phyloP scores from a whole-genome alignment of 2,797 vertebrate species.

The Euphonia xanthogaster region DNA sequence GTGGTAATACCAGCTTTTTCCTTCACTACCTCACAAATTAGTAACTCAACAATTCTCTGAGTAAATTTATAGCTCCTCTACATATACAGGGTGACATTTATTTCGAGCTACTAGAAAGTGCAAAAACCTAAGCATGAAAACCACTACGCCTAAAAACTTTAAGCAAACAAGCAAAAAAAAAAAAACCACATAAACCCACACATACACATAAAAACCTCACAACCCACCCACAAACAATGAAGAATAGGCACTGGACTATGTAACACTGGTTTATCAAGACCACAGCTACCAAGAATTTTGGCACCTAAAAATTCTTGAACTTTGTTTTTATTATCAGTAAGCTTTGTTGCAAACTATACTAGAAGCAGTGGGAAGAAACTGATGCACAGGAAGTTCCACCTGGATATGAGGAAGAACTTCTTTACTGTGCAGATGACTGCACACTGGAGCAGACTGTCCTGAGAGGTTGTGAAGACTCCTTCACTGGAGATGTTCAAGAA shows the following conservation, averaged over 20 bases:
- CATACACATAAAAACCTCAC: not conserved
- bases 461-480: not conserved
- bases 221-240: not conserved
- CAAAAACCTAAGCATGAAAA: not conserved
- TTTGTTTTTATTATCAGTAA: not conserved
- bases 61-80: not conserved
- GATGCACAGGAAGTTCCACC: not conserved
- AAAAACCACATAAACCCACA: fast-evolving
- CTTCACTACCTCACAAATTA: not conserved
- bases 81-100: not conserved
- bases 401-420: not conserved
- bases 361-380: not conserved
- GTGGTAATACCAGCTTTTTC: not conserved
- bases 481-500: not conserved
- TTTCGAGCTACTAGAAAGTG: not conserved
- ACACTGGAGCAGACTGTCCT: not conserved
- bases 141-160: not conserved
- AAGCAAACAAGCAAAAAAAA: not conserved
- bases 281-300: not conserved
- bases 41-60: not conserved
- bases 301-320: not conserved
- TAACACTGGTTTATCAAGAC: not conserved
- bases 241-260: not conserved
- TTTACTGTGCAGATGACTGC: fast-evolving
- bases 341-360: not conserved